These are phyloP conservation scores for Macrosoma leucophasiata DNA, from an alignment of 2,888 invertebrate genomes.

Conservation along the genomic window DNA sequence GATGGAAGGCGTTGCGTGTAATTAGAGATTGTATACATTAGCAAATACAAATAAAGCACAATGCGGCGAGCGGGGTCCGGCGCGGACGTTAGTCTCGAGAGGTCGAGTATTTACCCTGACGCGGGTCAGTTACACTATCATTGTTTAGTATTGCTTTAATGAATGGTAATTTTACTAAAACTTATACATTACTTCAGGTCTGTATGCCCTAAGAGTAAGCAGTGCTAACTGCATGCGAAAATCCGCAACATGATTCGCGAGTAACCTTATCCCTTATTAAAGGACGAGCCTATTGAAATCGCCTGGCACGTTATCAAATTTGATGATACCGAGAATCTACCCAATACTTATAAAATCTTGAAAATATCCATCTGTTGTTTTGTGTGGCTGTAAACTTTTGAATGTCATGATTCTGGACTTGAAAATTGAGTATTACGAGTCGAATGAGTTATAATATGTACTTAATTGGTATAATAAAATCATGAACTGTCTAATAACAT, in stretches of 20 bases:
- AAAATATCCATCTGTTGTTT: too few relatives aligned
- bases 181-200: conserved; percentile 8
- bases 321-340: too few relatives aligned
- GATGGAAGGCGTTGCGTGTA: conserved; percentile 67
- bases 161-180: conserved; percentile 10
- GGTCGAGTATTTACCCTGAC: conserved; percentile 56
- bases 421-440: too few relatives aligned
- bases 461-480: too few relatives aligned
- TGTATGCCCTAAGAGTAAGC: conserved; percentile 19
- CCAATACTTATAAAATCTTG: too few relatives aligned
- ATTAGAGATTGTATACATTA: conserved; percentile 76
- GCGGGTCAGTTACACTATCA: conserved; percentile 29
- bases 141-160: too few relatives aligned
- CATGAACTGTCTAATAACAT: too few relatives aligned
- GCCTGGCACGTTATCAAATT: too few relatives aligned
- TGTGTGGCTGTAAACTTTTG: too few relatives aligned
- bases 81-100: conserved; percentile 65
- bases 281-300: too few relatives aligned
- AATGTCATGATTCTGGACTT: too few relatives aligned
- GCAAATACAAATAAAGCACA: conserved; percentile 73
- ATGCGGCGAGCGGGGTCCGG: conserved; percentile 55
- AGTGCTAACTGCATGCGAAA: conserved; percentile 5
- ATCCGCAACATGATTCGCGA: conserved; percentile 7
- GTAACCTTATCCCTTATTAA: conserved; percentile 1
- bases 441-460: too few relatives aligned